Evolutionary conservation across 2,888 invertebrate species (phyloP), one percentile per base, ranked within the genome.

Genomic region (Sipha maydis): DNA sequence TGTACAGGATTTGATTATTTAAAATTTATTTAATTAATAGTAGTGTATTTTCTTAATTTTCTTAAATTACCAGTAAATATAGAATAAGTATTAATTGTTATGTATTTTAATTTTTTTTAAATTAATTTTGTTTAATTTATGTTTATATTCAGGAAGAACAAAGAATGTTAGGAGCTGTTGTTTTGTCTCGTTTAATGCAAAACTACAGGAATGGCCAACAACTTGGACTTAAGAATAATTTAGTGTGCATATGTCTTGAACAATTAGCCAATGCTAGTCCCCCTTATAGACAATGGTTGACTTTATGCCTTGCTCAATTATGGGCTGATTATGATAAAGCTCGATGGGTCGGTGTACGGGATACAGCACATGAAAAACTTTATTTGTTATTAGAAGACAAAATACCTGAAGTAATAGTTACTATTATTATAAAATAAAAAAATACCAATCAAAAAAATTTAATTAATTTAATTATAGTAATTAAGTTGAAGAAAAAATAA

Each of bases 291-390:
- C 95, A 95, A 92, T 99, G 99, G 99, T 93, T 98, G 89, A 96
- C 97, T 90, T 95, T 99, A 90, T 97, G 97, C 91, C 94, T 99
- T 90, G 99, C 97, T 48, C 94, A 96, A 89, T 93, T 97, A 90
- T 98, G 98, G 98, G 95, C 96, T 91, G 95, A 96, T 91, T 97
- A 95, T 92, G 97, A 97, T 91, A 95, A 95, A 91, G 96, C 96
- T 11, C 94, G 97, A 90, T 99, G 99, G 99, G 97, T 97, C 89
- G 99, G 98, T 31, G 98, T 97, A 38, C 93, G 99, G 21, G 98
- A 98, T 92, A 95, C 96, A 90, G 98, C 99, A n/a, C 98, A 98
- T 92, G 99, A 99, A 92, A 98, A 99, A 92, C 93, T 99, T 21
- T 96, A 95, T 91, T 94, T 93, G 80, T 93, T 98, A 90, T 93